Base-by-base conservation (phyloP, 1,140 invertebrate species). In the Leptestheria dahalacensis region DNA sequence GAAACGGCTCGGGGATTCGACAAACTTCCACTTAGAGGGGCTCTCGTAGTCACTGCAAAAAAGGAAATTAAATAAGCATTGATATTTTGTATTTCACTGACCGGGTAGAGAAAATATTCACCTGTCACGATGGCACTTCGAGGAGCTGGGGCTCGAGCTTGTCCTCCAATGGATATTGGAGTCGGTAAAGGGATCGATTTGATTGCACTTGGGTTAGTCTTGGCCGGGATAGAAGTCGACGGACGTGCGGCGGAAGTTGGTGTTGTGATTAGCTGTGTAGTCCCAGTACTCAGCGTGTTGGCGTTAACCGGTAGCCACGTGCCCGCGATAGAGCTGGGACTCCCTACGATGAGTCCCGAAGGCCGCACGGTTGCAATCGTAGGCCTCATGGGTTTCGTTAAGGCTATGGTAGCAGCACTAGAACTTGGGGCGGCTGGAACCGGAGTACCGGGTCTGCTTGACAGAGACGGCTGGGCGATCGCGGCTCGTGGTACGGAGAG, bases 401-500 rank as follows among this genome's bases (percentile, higher is more conserved):
- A 47, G 11, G 21, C 3, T 20, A 41, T 47, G n/a, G 47, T 0
- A 1, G 10, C 10, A 23, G 47, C 24, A 58, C 15, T 6, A 2
- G 21, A 21, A 28, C 29, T 15, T 10, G n/a, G 25, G n/a, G 29
- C 15, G 21, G 26, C 3, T 23, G 29, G 48, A 50, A 18, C 10
- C 33, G 53, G 20, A 1, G 53, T 26, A 1, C 15, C 28, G 1
- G 53, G 53, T n/a, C 53, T 60, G 41, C 24, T 41, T 23, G 29
- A 23, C 1, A 49, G 25, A n/a, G 58, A 26, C 1, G 48, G 26
- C 1, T 41, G 53, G 1, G 51, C 48, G 1, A 60, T 28, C 18
- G 24, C 58, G 23, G 49, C 23, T 3, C 58, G 49, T 0, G 58
- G 58, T 11, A 60, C 24, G 1, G 58, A 24, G 9, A 60, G 49